Evolutionary conservation across 1,140 invertebrate genomes (phyloP).

Genomic region (Spodoptera litura): DNA sequence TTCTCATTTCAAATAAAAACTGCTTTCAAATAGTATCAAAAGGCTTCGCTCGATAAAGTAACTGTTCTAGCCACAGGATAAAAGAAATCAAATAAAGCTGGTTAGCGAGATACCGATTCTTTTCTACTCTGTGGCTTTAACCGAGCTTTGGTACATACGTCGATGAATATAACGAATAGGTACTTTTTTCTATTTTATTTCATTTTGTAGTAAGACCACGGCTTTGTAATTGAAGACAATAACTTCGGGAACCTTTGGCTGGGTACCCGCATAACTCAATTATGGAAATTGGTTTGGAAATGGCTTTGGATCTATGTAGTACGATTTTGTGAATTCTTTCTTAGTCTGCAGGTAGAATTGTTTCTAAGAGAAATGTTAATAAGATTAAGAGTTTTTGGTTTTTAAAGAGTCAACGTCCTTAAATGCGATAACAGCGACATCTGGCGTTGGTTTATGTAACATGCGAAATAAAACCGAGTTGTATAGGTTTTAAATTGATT

Average conservation of each 20-base stretch:
- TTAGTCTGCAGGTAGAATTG: not conserved
- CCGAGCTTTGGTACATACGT: not conserved
- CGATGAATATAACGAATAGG: not conserved
- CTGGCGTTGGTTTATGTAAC: too few relatives aligned
- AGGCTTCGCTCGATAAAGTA: not conserved
- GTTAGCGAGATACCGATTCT: slow-evolving; percentile 20
- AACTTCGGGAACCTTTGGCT: slow-evolving; percentile 18
- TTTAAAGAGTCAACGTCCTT: too few relatives aligned
- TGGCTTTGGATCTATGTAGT: slow-evolving; percentile 9
- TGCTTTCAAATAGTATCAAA: too few relatives aligned
- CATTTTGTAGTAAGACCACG: slow-evolving; percentile 1
- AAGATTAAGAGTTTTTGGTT: not conserved
- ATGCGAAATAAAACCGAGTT: too few relatives aligned
- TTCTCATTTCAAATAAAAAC: too few relatives aligned
- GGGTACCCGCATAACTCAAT: slow-evolving; percentile 42
- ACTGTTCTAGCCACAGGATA: slow-evolving; percentile 18
- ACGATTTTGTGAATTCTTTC: not conserved
- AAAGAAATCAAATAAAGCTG: slow-evolving; percentile 19
- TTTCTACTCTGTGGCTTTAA: not conserved
- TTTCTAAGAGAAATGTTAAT: not conserved
- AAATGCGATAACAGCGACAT: too few relatives aligned
- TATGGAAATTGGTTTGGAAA: slow-evolving; percentile 35
- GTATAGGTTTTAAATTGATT: too few relatives aligned
- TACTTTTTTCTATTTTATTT: slow-evolving; percentile 35
- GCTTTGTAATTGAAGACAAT: slow-evolving; percentile 45